phyloP scores from a whole-genome alignment of 2,797 vertebrate genomes.

The Alectoris magna region DNA sequence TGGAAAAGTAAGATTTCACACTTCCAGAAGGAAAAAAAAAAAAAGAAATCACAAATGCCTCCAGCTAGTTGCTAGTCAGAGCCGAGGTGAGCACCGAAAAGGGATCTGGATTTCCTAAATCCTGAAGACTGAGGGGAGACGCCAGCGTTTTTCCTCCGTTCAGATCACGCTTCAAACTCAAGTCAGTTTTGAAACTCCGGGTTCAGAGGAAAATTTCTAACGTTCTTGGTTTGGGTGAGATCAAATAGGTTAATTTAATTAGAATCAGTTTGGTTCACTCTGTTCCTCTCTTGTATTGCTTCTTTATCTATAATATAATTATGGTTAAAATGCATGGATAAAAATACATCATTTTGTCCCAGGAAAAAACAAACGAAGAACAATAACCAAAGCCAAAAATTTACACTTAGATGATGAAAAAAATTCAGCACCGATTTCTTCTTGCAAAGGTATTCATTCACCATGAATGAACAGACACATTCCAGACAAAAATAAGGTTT shows the following conservation, averaged over 20 bases:
- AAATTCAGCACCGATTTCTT: not conserved
- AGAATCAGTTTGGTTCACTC: not conserved
- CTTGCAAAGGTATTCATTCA: not conserved
- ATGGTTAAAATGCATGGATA: not conserved
- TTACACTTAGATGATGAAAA: not conserved
- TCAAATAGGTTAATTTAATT: not conserved
- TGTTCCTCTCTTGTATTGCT: not conserved
- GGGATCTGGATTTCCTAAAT: not conserved
- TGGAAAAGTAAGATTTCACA: not conserved
- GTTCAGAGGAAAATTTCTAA: not conserved
- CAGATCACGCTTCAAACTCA: not conserved
- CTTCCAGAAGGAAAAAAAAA: not conserved
- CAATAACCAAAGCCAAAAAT: not conserved
- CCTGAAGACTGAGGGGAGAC: not conserved
- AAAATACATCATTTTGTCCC: not conserved
- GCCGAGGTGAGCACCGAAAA: not conserved
- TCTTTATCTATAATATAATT: not conserved
- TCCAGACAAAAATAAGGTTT: not conserved
- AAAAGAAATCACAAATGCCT: not conserved
- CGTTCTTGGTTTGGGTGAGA: not conserved
- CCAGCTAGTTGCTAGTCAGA: not conserved
- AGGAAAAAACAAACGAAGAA: not conserved
- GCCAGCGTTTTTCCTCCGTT: fast-evolving
- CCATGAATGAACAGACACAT: not conserved
- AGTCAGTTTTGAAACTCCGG: not conserved